Evolutionary conservation across 2,888 invertebrate genomes (phyloP), one percentile per base, ranked within the genome.

Genomic region (Clanis bilineata): DNA sequence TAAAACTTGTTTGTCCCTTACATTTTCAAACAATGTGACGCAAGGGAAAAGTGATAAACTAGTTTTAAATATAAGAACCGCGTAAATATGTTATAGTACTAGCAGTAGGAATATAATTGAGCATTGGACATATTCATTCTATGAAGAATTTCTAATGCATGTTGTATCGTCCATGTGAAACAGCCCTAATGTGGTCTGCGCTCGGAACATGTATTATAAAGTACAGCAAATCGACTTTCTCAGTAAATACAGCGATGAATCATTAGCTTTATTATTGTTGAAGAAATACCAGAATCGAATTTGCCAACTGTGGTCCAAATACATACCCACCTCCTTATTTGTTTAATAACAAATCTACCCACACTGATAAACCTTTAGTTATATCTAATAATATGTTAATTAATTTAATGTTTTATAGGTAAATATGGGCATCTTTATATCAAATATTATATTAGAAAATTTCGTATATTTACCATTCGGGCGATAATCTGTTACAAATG

Each of bases 381-480:
- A 2, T 43, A 22, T 43, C n/a, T 9, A 28, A 18, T 18, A 4
- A 32, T 32, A 18, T 51, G 9, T 4, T 28, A 18, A 18, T 10
- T 18, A 10, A 32, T 32, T 1, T 15, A n/a, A n/a, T 6, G 9
- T 18, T 12, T 55, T 9, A 36, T 10, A 10, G 12, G 15, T 1
- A 10, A 12, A 47, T 47, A 22, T 36, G 15, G 15, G 5, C 10
- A 28, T 36, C 2, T 9, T 36, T 22, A 25, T 36, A 56, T 45
- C 12, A 28, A 32, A n/a, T 18, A 23, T 23, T 47, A 5, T 4
- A 25, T 15, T 22, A 56, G 58, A 41, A 54, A 59, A 56, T 59
- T 59, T 63, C 57, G 45, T 66, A 76, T 80, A 83, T 76, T 88
- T 91, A 92, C 92, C 92, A 90, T 91, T 91, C 82, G 91, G 90